Evolutionary conservation across 2,113 vertebrate genomes (phyloP), one percentile per base, ranked within the genome.

Genomic region (Oncorhynchus nerka): DNA sequence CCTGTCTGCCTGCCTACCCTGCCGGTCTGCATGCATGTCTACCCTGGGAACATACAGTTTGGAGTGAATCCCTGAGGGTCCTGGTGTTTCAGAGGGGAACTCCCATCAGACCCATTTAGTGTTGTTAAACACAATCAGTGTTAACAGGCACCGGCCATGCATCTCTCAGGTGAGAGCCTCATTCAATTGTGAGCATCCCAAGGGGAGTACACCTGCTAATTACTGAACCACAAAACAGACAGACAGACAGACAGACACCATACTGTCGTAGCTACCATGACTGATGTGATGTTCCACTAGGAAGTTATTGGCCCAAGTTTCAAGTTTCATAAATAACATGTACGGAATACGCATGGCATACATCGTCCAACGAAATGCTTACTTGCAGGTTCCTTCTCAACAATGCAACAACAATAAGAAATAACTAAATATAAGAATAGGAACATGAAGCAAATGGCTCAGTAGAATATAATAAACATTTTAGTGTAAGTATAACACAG

Each of bases 41-140:
- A n/a, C 59, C 7, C 59, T 22, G 19, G 20, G 7, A n/a, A 22
- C 59, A n/a, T 13, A 62, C 59, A 9, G 59, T 12, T 16, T 28
- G 26, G 45, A 71, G 70, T 78, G 45, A 70, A 70, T 76, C 73
- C 85, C 83, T 76, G 61, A 5, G 76, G 79, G 82, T 64, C 26
- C 55, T 68, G 61, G 75, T 76, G 79, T 82, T 81, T 74, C 73
- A 77, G 64, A 86, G 82, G 76, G 81, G 59, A 34, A 11, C 70
- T 90, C 87, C 86, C 89, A 81, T 67, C 19, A 51, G 87, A 90
- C 82, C 75, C 85, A 81, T 88, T 90, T 84, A 73, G 78, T 79
- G 80, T 92, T 85, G 90, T 93, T 92, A 90, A 77, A 84, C 70
- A 88, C 85, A 91, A 90, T 90, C 79, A 88, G 81, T 39, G 74